Base-by-base conservation (phyloP, 2,797 vertebrate genomes). In the Rhodeus uyekii region DNA sequence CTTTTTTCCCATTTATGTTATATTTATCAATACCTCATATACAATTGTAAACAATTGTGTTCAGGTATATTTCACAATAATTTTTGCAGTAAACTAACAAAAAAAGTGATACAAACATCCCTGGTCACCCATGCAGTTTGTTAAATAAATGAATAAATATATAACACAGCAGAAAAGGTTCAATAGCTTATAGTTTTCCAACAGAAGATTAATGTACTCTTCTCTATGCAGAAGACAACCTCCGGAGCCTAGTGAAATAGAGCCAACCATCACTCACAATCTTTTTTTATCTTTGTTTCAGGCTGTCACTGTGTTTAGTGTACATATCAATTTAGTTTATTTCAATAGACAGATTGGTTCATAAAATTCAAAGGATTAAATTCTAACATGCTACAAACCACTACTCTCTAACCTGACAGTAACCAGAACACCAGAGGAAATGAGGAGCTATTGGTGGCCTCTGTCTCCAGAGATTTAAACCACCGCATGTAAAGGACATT, bases 401-500 rank as follows among this genome's bases (percentile, higher is more conserved):
- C 38, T 76, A 55, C 72, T 46, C 16, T 77, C 58, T 58, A 27
- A 69, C 61, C 72, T 72, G 80, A 83, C 50, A 77, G 60, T 83
- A 76, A 53, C 80, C 86, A 87, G 80, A 34, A 76, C 65, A 77
- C 50, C 39, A 12, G 7, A 19, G 72, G 58, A 82, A 84, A 87
- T 83, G 76, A 87, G 79, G 76, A 67, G 69, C 76, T 74, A 76
- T 53, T 27, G 80, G 76, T 67, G 60, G 67, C 80, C 77, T 84
- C 39, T 13, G 80, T 58, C 80, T 78, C 76, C 16, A 7, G 80
- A 50, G 86, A 73, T 72, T 73, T 67, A 58, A 86, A 82, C 79
- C 50, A 76, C 71, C 22, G 19, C 10, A 50, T 60, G 76, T 32
- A 73, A 71, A 82, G 84, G 86, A 90, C 68, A 90, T 87, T 78